A percentile compares a stretch with the other conserved stretches of the same genome.
Evolutionary conservation across 2,888 invertebrate species (phyloP).

Genomic region (Ypsolopha scabrella): DNA sequence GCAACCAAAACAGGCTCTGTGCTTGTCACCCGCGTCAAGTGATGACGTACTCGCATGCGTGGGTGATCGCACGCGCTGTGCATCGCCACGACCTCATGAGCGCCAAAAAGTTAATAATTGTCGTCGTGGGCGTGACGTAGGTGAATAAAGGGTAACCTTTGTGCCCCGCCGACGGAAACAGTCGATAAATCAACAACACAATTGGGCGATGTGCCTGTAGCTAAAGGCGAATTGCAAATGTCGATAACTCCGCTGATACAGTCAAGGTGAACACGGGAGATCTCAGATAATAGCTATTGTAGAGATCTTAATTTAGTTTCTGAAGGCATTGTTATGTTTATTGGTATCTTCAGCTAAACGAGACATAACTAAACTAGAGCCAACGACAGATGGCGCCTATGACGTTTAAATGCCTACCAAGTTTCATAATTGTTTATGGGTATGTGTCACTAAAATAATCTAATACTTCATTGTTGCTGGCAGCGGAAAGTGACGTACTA

Average conservation of each 20-base stretch:
- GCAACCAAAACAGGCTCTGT: slow-evolving; percentile 5
- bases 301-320: neutral
- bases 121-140: slow-evolving; percentile 19
- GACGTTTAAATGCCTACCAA: no score
- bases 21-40: slow-evolving; percentile 12
- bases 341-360: no score
- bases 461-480: no score
- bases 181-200: slow-evolving; percentile 17
- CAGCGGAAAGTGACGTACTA: no score
- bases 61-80: slow-evolving; percentile 40
- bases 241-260: neutral
- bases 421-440: no score
- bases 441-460: no score
- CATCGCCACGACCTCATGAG: slow-evolving; percentile 37
- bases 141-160: slow-evolving; percentile 48
- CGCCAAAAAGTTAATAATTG: slow-evolving; percentile 16
- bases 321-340: no score
- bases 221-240: neutral
- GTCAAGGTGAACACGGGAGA: slow-evolving; percentile 13
- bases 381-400: no score
- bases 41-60: slow-evolving; percentile 20
- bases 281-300: neutral
- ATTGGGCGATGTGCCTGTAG: neutral
- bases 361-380: no score
- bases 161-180: slow-evolving; percentile 16